Evolutionary conservation across 2,797 vertebrate species (phyloP), one percentile per base, ranked within the genome.

Genomic region (Scyliorhinus canicula): DNA sequence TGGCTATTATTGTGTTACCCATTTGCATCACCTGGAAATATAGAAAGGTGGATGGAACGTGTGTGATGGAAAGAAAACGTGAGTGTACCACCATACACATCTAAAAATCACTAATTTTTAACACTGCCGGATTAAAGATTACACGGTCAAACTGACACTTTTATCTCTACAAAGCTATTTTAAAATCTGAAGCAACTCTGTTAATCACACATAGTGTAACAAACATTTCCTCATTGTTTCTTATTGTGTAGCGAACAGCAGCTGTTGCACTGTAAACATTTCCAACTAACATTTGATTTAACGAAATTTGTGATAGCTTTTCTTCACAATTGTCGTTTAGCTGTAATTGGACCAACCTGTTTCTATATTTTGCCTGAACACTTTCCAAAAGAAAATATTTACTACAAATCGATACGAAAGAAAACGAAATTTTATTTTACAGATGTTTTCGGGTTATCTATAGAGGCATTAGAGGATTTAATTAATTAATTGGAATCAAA

Each of bases 21-120:
- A 98, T 96, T 95, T 97, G 98, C 96, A 98, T 98, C 82, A 99
- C 99, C 99, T 99, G 95, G 0, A 88, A 91, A 63, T 26, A 44
- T 94, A 52, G 28, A 84, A 57, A 86, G 95, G 95, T 96, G 93
- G 79, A 95, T 95, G 69, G 95, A 96, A 95, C 88, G 90, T 84
- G 96, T 95, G 95, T 96, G 96, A 96, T 93, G 95, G 96, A 95
- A 28, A 19, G 65, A 85, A 95, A 95, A 44, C 19, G 28, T 74
- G 35, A 90, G 7, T 90, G 86, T 8, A 60, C 55, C 57, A 60
- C 35, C 31, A 57, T 60, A 63, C 21, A 44, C 88, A 91, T 1
- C n/a, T 65, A 63, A 63, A 91, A 63, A 24, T 21, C 63, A 55
- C 11, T 5, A 88, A 24, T 24, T 47, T 24, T 82, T 47, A 82